These are phyloP conservation scores for Willowsia nigromaculata DNA, from an alignment of 2,888 invertebrate genomes.

Conservation along the genomic window DNA sequence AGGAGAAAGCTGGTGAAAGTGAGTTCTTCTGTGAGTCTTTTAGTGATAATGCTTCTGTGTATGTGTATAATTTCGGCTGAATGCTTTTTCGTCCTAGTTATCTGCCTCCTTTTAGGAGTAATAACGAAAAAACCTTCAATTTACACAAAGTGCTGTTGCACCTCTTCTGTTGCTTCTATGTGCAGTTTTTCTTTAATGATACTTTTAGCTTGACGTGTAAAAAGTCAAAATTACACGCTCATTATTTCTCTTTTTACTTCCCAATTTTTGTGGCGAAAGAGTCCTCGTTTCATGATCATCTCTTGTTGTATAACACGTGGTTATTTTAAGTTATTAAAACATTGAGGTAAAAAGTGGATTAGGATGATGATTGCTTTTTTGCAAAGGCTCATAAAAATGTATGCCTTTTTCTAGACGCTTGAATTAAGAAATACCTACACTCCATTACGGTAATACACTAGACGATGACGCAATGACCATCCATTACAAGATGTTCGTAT, in stretches of 20 bases:
- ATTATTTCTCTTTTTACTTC: constrained; percentile 49
- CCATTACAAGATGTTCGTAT: too few relatives aligned
- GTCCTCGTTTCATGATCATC: background rate
- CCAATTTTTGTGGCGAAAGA: constrained; percentile 30
- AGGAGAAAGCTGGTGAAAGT: background rate
- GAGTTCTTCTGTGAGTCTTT: background rate
- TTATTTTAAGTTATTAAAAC: background rate
- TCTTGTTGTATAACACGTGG: background rate
- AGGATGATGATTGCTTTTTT: background rate
- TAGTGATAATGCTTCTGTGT: background rate
- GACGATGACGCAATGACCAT: too few relatives aligned
- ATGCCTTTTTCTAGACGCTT: too few relatives aligned
- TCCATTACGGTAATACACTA: too few relatives aligned
- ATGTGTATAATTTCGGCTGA: too few relatives aligned
- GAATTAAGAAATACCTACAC: too few relatives aligned
- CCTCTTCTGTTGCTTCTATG: background rate
- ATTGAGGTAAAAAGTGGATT: background rate
- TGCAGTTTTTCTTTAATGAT: constrained; percentile 16
- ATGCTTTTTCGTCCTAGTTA: background rate
- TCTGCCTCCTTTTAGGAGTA: background rate
- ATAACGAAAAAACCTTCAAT: background rate
- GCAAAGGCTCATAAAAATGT: background rate
- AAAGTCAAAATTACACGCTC: constrained; percentile 57
- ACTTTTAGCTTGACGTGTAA: constrained; percentile 44
- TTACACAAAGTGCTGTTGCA: background rate